Conservation (phyloP, 2,797 vertebrate species). For the Tapirus indicus region DNA sequence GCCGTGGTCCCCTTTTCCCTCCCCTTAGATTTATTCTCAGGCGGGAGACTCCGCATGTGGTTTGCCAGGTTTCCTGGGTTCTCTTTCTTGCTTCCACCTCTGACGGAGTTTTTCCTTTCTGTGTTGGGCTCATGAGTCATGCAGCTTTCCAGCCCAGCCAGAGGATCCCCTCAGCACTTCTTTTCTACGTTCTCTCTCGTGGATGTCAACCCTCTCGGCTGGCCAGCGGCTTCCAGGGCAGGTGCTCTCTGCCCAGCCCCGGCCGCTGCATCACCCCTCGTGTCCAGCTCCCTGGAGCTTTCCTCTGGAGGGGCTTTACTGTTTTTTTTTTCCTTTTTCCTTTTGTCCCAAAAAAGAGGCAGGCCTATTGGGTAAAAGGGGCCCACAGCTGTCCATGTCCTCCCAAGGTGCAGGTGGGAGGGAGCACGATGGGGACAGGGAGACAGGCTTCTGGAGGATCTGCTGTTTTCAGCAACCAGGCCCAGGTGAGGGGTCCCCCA, state of each 20-base stretch:
- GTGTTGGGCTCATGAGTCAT: fast-evolving
- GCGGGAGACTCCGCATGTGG: not conserved
- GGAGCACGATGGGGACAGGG: too few species aligned
- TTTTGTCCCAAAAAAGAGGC: not conserved
- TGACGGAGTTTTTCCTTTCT: fast-evolving
- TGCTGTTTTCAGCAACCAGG: not conserved
- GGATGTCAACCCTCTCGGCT: fast-evolving
- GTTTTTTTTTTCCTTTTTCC: not conserved
- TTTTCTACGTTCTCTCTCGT: not conserved
- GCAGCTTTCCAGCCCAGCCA: fast-evolving
- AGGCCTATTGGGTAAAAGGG: not conserved
- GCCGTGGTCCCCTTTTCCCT: not conserved
- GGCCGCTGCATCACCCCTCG: fast-evolving
- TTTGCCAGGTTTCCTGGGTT: not conserved
- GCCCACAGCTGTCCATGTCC: not conserved
- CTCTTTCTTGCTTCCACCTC: not conserved
- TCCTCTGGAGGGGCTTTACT: not conserved
- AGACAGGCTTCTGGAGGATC: not conserved
- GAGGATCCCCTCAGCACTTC: too few species aligned
- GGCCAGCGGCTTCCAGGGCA: not conserved
- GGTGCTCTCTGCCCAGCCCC: fast-evolving
- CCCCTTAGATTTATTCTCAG: not conserved
- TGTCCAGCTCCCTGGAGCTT: not conserved
- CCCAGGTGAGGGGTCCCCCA: not conserved
- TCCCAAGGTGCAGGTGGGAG: too few species aligned